A percentile compares a stretch with the other conserved stretches of the same genome.
phyloP scores from a whole-genome alignment of 2,888 invertebrate genomes.

The Bugulina stolonifera region DNA sequence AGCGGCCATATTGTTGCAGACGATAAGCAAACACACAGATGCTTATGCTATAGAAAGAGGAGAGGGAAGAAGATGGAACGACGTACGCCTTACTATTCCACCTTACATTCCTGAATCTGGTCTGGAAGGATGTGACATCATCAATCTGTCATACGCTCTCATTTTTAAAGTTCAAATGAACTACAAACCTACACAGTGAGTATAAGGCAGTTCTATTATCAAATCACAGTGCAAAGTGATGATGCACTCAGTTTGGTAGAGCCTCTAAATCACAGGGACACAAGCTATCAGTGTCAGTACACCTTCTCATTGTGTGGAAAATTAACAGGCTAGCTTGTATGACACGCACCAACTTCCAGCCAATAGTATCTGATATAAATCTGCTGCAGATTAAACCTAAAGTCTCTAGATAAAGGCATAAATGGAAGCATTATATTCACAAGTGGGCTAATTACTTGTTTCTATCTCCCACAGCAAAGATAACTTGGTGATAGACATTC shows the following conservation, averaged over 20 bases:
- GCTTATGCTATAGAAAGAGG: constrained; percentile 7
- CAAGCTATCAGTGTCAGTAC: too few relatives aligned
- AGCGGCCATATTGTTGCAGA: neutral
- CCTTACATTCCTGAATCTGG: constrained; percentile 50
- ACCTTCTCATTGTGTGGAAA: too few relatives aligned
- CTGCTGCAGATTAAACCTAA: too few relatives aligned
- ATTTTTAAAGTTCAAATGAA: constrained; percentile 45
- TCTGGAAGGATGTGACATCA: constrained; percentile 50
- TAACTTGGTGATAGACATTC: constrained; percentile 39
- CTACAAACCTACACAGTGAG: constrained; percentile 13
- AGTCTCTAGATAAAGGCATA: too few relatives aligned
- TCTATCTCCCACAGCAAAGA: neutral
- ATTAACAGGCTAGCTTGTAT: too few relatives aligned
- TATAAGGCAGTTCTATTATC: neutral
- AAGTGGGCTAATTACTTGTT: too few relatives aligned
- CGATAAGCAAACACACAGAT: constrained; percentile 20
- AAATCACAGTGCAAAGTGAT: too few relatives aligned
- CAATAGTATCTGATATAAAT: too few relatives aligned
- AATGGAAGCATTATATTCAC: too few relatives aligned
- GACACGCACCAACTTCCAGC: too few relatives aligned
- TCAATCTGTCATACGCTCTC: constrained; percentile 46
- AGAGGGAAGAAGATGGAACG: constrained; percentile 37
- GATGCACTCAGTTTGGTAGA: too few relatives aligned
- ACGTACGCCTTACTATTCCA: constrained; percentile 45
- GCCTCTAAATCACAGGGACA: too few relatives aligned